Evolutionary conservation across 2,888 invertebrate genomes (phyloP).

Genomic region (Meiosimyza platycephala): DNA sequence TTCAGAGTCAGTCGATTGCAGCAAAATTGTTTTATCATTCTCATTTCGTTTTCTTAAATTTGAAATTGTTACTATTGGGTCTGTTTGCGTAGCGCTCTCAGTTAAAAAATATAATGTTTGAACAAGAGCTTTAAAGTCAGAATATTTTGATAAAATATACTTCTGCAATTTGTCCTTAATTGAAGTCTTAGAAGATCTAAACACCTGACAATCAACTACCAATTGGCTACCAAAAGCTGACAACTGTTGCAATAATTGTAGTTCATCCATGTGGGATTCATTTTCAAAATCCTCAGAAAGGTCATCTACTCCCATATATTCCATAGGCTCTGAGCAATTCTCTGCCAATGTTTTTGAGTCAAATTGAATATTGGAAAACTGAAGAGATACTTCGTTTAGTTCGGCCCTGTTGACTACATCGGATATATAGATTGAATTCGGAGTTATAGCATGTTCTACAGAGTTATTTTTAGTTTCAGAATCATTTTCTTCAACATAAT

Average conservation of each 20-base stretch:
- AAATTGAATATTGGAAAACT: too few species aligned
- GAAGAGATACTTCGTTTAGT: too few species aligned
- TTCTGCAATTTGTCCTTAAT: constrained; percentile 47
- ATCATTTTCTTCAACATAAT: too few species aligned
- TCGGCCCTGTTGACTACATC: too few species aligned
- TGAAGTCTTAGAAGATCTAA: constrained; percentile 40
- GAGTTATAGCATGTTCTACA: too few species aligned
- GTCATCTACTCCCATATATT: constrained; percentile 44
- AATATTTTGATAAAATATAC: constrained; percentile 49
- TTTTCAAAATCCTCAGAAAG: neutral
- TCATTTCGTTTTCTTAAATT: constrained; percentile 49
- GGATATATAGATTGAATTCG: too few species aligned
- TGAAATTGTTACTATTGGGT: constrained; percentile 41
- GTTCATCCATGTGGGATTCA: constrained; percentile 4
- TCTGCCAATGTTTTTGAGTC: constrained; percentile 31
- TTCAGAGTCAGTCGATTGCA: constrained; percentile 43
- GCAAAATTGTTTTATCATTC: constrained; percentile 49
- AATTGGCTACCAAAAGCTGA: constrained; percentile 51
- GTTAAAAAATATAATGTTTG: constrained; percentile 25
- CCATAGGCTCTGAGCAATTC: constrained; percentile 54
- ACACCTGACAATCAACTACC: constrained; percentile 50
- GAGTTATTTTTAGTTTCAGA: too few species aligned
- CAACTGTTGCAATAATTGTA: constrained; percentile 43
- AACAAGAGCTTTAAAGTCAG: constrained; percentile 46
- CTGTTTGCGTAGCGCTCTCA: constrained; percentile 48